Evolutionary conservation across 37 sponge, comb jelly and placozoan species (phyloP), one percentile per base, ranked within the genome.

Genomic region (Chondrilla cf. caribensis): DNA sequence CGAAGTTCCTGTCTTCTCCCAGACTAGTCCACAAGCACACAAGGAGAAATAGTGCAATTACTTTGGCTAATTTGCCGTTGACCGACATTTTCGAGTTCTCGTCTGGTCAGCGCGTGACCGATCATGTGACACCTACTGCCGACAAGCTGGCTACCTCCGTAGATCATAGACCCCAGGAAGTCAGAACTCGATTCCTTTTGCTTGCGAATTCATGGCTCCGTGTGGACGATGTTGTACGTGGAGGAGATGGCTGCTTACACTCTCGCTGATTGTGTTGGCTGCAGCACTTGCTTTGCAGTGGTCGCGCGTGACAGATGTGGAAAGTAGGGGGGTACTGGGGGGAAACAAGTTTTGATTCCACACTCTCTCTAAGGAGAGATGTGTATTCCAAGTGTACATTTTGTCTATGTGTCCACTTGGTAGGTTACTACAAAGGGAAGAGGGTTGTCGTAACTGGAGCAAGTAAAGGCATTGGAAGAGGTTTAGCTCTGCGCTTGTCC

Each of bases 401-500:
- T 47, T 47, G 51, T 47, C 11, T 47, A 11, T 14, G 11, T 11
- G 17, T 55, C 17, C 17, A 62, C 26, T 58, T n/a, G 14, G 31
- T 43, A 83, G 88, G 83, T 32, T 88, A 77, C 79, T 88, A 83
- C 58, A 79, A 71, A 38, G 84, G 81, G 0, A 88, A 88, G 79
- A 33, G 88, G 3, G 81, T 88, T 14, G 70, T 88, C 36, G 15
- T 88, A 18, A 88, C 88, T 8, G 88, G 88, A 32, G 80, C 88
- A 40, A 83, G 84, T 2, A 71, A 25, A 67, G 88, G 88, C 11
- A 88, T 88, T 40, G 88, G 88, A 32, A 83, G 58, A n/a, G 29
- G 33, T 58, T 44, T 88, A n/a, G 84, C 88, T 18, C 38, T 88
- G 8, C 84, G 78, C 58, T 70, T 83, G 21, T 79, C 88, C 18